Evolutionary conservation across 2,888 invertebrate species (phyloP), one percentile per base, ranked within the genome.

Genomic region (Calameuta filiformis): DNA sequence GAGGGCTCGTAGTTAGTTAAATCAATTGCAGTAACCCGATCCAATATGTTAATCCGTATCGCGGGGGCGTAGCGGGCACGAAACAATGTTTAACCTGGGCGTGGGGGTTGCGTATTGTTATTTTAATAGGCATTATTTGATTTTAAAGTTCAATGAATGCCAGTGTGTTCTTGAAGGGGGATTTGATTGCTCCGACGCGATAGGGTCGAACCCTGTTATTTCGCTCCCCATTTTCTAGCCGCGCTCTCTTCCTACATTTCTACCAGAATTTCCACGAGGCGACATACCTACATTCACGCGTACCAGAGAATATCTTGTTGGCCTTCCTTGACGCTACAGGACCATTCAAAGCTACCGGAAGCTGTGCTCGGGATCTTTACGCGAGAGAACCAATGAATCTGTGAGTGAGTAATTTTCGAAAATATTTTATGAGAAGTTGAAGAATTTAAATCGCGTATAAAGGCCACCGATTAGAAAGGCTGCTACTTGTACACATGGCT

Each of bases 81-180:
- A 89, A 90, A 89, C 90, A 91, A 90, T 91, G 89, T 90, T 91
- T 91, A 91, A 90, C 90, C 89, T 87, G 88, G 83, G 76, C 84
- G 85, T 82, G 83, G 83, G 82, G 83, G 86, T 85, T 84, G 87
- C 86, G 90, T 88, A 91, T 91, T 91, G 91, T 91, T 91, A 91
- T 91, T 91, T 91, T 91, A 91, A 91, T 91, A 87, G 91, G 88
- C 87, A 87, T 90, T 90, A 91, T 91, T 91, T 87, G 91, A 91
- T 91, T 91, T 91, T 91, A 91, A 91, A 91, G 90, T 91, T 90
- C 89, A 89, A 88, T 89, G 89, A 90, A 91, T 90, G 89, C 89
- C 87, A 82, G 87, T 85, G 86, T 87, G 85, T 87, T 86, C 87
- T 86, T 87, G 87, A 87, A 88, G 88, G 88, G 87, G 87, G 87